Percentiles rank a stretch among this genome's conserved stretches.
Evolutionary conservation across 2,113 vertebrate species (phyloP).

Genomic region (Zosterops pallidus): DNA sequence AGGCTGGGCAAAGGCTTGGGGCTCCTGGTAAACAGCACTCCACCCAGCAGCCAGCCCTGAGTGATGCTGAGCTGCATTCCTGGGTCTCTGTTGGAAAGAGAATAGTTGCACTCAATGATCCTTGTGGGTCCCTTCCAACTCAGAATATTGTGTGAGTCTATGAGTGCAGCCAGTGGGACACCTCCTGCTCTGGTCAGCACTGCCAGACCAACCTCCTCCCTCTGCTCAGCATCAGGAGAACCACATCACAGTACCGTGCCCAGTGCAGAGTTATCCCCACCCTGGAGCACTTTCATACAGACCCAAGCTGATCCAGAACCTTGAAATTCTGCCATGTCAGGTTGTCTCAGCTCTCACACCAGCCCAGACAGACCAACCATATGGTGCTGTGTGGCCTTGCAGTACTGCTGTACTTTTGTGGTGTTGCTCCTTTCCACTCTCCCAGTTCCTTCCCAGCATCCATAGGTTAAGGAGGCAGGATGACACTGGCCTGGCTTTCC

Average conservation of each 20-base stretch:
- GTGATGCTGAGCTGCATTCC: background rate
- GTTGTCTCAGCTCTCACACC: background rate
- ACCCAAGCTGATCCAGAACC: background rate
- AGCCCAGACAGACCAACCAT: background rate
- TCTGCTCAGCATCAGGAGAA: background rate
- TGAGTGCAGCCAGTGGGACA: background rate
- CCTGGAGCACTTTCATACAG: background rate
- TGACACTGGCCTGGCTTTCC: background rate
- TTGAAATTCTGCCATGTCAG: background rate
- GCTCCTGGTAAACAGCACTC: background rate
- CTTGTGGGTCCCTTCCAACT: background rate
- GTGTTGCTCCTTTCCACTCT: background rate
- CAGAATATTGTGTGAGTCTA: background rate
- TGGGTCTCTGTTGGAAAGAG: background rate
- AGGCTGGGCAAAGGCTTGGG: background rate
- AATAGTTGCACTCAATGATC: background rate
- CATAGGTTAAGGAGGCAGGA: background rate
- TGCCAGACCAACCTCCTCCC: background rate
- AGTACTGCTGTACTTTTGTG: background rate
- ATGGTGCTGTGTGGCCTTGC: background rate
- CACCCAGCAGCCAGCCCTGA: background rate
- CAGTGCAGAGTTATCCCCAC: background rate
- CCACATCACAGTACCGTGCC: rapidly evolving
- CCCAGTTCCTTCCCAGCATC: background rate
- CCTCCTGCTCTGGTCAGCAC: background rate